Base-by-base conservation (phyloP, 2,797 vertebrate genomes). In the Aeoliscus strigatus region DNA sequence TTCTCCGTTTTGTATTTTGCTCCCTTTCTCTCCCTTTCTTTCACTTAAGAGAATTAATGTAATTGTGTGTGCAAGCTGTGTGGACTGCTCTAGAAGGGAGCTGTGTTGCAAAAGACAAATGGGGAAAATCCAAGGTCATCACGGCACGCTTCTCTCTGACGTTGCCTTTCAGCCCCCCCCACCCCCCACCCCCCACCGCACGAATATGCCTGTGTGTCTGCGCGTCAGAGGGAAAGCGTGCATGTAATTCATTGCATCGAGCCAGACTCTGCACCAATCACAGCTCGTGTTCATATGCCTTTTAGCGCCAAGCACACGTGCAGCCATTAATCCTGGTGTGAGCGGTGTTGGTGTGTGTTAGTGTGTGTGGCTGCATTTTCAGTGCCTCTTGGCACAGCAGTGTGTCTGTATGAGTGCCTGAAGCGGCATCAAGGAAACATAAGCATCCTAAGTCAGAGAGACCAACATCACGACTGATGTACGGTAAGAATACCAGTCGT, bases 61-160 rank as follows among this genome's bases (percentile, higher is more conserved):
- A 38, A 34, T 40, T 55, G 43, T 28, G 39, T 16, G 33, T 44
- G 56, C 48, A 18, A 61, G 40, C n/a, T n/a, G n/a, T 34, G 51
- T 28, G 31, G 14, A 31, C 45, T 62, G 44, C 58, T 23, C 42
- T 67, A 39, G 80, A 66, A 58, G 56, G 27, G 57, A 75, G 70
- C 33, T 25, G 64, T 52, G 64, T 67, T 53, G 70, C 70, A 51
- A 70, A 60, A 78, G 51, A 63, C 65, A 59, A 57, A 66, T 36
- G 3, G 75, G n/a, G 77, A 83, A 80, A 84, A 83, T 62, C 83
- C 87, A 89, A 89, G 87, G 88, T 89, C 88, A 89, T 83, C 75
- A 67, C 75, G 26, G 66, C 66, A 75, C 36, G 48, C 70, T 67
- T 59, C 54, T 27, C 52, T 52, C 45, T 77, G 75, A 72, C 70